These are phyloP conservation scores for Furnarius figulus DNA, from an alignment of 2,113 vertebrate species.

Conservation along the genomic window DNA sequence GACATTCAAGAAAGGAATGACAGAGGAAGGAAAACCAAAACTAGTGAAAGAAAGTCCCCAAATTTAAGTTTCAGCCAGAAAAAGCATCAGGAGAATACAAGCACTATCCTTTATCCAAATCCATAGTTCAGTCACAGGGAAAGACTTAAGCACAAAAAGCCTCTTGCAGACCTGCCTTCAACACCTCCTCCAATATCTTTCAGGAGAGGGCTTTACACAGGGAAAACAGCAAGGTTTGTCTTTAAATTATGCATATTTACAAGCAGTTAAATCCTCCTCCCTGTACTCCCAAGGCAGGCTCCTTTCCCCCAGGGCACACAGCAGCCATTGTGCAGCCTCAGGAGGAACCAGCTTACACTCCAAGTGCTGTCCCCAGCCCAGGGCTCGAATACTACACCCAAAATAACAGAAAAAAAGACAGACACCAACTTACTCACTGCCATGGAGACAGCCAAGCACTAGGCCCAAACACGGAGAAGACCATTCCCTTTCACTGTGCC, in stretches of 20 bases:
- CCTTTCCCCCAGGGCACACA: accelerated
- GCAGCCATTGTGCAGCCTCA: background rate
- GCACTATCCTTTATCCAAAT: background rate
- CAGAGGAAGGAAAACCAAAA: background rate
- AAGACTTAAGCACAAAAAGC: background rate
- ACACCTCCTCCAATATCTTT: background rate
- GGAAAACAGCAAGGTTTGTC: background rate
- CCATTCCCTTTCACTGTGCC: accelerated
- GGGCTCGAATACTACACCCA: background rate
- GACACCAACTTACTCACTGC: background rate
- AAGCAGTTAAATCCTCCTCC: accelerated
- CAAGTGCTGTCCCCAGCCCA: background rate
- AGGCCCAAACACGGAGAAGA: background rate
- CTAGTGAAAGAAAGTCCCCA: background rate
- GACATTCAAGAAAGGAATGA: background rate
- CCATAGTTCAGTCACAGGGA: background rate
- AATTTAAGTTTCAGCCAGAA: background rate
- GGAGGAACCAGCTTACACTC: accelerated
- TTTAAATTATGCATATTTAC: accelerated
- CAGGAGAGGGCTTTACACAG: background rate
- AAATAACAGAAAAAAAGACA: accelerated
- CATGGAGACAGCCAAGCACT: background rate
- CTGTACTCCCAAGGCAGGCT: accelerated
- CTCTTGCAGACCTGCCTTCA: background rate
- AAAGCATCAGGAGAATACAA: background rate